phyloP scores from a whole-genome alignment of 2,888 invertebrate species.

The Drosophila villosipedis region DNA sequence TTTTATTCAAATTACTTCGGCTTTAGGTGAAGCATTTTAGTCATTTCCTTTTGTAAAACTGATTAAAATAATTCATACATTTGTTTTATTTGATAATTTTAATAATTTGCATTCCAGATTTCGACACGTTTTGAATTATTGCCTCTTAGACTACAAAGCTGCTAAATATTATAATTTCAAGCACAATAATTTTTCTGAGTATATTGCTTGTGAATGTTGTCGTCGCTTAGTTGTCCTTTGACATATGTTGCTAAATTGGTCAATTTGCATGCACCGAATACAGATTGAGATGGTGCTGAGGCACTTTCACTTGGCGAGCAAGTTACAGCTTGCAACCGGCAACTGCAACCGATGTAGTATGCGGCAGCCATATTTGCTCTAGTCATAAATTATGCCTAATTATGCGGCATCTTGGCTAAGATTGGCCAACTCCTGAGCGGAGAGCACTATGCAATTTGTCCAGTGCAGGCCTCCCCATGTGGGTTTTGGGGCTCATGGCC shows the following conservation, averaged over 20 bases:
- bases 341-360: slow-evolving; percentile 22
- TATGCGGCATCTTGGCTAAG: slow-evolving; percentile 75
- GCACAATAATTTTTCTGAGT: slow-evolving; percentile 11
- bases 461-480: slow-evolving; percentile 48
- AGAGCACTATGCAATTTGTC: slow-evolving; percentile 70
- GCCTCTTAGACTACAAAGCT: not conserved
- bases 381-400: slow-evolving; percentile 76
- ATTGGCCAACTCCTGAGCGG: slow-evolving; percentile 71
- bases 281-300: slow-evolving; percentile 42
- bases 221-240: slow-evolving; percentile 49
- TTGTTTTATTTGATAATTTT: too few species aligned
- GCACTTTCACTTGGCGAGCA: slow-evolving; percentile 68
- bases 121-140: not conserved
- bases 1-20: not conserved
- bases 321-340: slow-evolving; percentile 12
- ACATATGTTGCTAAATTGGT: slow-evolving; percentile 52
- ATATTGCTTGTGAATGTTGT: not conserved
- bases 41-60: not conserved
- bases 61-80: not conserved
- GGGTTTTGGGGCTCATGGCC: slow-evolving; percentile 44
- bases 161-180: not conserved
- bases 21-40: not conserved
- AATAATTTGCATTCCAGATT: not conserved
- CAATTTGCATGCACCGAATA: slow-evolving; percentile 51
- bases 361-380: slow-evolving; percentile 61